A percentile compares a stretch with the other conserved stretches of the same genome.
These are phyloP conservation scores for Drosophila arizonae DNA, from an alignment of 1,140 invertebrate species.

Conservation along the genomic window DNA sequence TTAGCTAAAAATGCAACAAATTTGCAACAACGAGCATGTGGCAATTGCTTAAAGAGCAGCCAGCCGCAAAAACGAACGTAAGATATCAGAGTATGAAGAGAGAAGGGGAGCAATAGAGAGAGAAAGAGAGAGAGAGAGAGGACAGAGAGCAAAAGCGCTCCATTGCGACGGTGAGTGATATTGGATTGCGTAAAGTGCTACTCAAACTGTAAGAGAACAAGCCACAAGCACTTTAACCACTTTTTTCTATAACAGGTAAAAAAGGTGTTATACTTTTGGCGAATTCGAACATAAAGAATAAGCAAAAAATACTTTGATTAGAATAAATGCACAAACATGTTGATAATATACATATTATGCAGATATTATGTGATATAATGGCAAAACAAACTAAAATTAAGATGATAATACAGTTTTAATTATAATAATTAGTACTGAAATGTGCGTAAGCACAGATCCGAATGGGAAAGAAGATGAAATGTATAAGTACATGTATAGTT, in stretches of 20 bases:
- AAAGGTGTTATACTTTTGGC: neutral
- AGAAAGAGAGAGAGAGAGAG: conserved; percentile 4
- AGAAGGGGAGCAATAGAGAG: neutral
- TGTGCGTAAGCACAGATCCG: neutral
- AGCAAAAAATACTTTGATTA: neutral
- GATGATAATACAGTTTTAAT: neutral
- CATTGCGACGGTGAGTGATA: conserved; percentile 22
- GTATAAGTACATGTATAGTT: neutral
- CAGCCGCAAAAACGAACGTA: conserved; percentile 11
- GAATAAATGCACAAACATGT: too few species aligned
- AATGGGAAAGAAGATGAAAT: neutral
- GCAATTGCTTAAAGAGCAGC: conserved; percentile 25
- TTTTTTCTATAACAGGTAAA: neutral
- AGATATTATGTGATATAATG: too few species aligned
- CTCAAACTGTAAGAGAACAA: conserved; percentile 37
- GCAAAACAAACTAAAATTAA: too few species aligned
- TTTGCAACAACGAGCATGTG: conserved; percentile 32
- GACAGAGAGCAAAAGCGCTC: neutral
- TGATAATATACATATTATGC: too few species aligned
- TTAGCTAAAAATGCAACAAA: conserved; percentile 31
- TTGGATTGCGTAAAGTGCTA: conserved; percentile 17
- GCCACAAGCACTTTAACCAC: conserved; percentile 6
- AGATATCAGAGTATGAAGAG: neutral
- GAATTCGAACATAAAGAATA: neutral
- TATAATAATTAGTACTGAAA: neutral